Base-by-base conservation (phyloP, 2,113 vertebrate species). In the Cynoglossus semilaevis region DNA sequence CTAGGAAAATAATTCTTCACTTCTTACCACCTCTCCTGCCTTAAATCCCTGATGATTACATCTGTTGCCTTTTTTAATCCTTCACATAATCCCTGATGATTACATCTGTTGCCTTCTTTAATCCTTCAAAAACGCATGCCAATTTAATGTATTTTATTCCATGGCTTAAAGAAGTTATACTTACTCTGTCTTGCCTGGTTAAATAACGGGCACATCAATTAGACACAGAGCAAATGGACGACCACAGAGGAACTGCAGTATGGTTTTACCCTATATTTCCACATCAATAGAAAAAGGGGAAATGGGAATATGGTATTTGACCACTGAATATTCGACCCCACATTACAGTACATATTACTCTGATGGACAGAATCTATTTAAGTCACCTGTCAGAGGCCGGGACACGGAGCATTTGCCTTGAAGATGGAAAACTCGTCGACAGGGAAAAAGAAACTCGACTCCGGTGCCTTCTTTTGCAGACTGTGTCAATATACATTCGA, bases 341-440 rank as follows among this genome's bases (percentile, higher is more conserved):
- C 15, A 37, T 62, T 54, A 56, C 15, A 37, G 58, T 51, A 56
- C 54, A 51, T 12, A 48, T 53, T 61, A 71, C 65, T 68, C 71
- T 80, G 82, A 84, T 56, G 65, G 82, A 83, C 72, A 43, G 72
- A 61, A 65, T 71, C 58, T 63, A 76, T 71, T 81, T 72, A 51
- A 71, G 75, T 84, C 86, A 84, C 84, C 83, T 85, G 86, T 84
- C 86, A 81, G 82, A 59, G 57, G 54, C 69, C 52, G 57, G 72
- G 66, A 65, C 72, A 46, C 56, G 75, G 78, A 74, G 76, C 73
- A 77, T 76, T 80, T 83, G 81, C 76, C 72, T 49, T 54, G 36
- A 76, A 74, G 67, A 83, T 71, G 77, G 79, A 84, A 84, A 80
- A 80, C 67, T 81, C 72, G 65, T 72, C 47, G 72, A 82, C 63